Conservation (phyloP, 2,888 invertebrate genomes). For the Sinelater perroti region DNA sequence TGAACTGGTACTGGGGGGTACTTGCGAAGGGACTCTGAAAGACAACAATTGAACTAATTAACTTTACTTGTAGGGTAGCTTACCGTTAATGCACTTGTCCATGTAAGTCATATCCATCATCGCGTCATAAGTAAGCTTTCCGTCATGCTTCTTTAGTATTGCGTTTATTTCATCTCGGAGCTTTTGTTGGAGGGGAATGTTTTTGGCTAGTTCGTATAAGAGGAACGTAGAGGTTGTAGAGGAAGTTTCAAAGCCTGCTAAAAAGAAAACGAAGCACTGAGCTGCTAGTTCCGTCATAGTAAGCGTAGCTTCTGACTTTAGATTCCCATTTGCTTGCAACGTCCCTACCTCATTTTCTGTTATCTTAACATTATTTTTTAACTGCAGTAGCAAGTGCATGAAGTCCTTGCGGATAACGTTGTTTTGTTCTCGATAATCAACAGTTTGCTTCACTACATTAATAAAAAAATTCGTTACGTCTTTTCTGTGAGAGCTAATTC, state of each 20-base stretch:
- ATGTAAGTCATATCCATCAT: constrained; percentile 55
- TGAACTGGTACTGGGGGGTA: constrained; percentile 14
- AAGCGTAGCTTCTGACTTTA: constrained; percentile 46
- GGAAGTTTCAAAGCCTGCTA: constrained; percentile 60
- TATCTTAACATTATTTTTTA: constrained; percentile 57
- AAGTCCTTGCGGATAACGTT: constrained; percentile 64
- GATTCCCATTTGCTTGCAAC: constrained; percentile 44
- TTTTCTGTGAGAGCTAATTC: constrained; percentile 42
- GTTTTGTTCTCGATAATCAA: constrained; percentile 60
- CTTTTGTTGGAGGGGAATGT: constrained; percentile 55
- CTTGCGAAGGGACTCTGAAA: constrained; percentile 15
- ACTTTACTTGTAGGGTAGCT: background rate
- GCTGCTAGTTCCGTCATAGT: constrained; percentile 44
- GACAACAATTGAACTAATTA: too few species aligned
- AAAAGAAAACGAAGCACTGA: constrained; percentile 57
- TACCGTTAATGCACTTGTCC: constrained; percentile 54
- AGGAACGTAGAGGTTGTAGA: constrained; percentile 56
- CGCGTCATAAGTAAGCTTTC: constrained; percentile 55
- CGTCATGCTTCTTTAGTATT: constrained; percentile 44
- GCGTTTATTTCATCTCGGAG: constrained; percentile 51
- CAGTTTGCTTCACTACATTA: constrained; percentile 57
- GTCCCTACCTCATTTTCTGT: constrained; percentile 37
- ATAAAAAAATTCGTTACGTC: constrained; percentile 60
- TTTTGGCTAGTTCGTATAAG: constrained; percentile 54
- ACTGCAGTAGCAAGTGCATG: constrained; percentile 63